Percentiles rank a stretch among this genome's conserved stretches.
phyloP scores from a whole-genome alignment of 2,888 invertebrate genomes.

The Lomographa bimaculata region DNA sequence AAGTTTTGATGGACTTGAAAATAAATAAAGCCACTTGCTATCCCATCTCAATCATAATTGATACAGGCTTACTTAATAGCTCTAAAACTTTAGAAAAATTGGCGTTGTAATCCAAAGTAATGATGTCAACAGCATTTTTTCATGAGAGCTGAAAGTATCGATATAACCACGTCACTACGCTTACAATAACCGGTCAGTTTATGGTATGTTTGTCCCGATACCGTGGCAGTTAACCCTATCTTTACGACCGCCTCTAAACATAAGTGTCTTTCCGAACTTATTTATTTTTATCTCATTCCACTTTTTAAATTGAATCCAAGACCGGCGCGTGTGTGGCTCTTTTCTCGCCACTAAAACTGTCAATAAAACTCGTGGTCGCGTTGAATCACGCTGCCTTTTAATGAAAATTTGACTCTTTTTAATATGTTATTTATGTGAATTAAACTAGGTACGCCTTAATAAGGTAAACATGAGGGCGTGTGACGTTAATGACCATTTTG shows the following conservation, averaged over 20 bases:
- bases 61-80: too few relatives aligned
- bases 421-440: constrained; percentile 70
- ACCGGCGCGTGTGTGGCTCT: constrained; percentile 79
- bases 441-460: constrained; percentile 65
- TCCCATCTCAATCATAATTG: too few relatives aligned
- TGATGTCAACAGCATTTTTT: too few relatives aligned
- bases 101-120: too few relatives aligned
- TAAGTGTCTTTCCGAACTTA: constrained; percentile 81
- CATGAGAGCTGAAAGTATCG: too few relatives aligned
- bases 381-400: constrained; percentile 68
- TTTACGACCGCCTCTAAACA: constrained; percentile 81
- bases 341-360: constrained; percentile 72
- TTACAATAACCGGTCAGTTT: constrained; percentile 75
- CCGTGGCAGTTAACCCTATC: constrained; percentile 82
- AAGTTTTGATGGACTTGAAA: too few relatives aligned
- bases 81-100: too few relatives aligned
- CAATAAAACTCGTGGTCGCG: constrained; percentile 68
- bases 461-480: constrained; percentile 58
- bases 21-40: too few relatives aligned
- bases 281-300: constrained; percentile 83
- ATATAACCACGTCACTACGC: constrained; percentile 57
- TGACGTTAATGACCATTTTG: constrained; percentile 62
- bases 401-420: constrained; percentile 75
- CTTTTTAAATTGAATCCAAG: constrained; percentile 81
- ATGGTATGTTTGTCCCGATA: constrained; percentile 80